Base-by-base conservation (phyloP, 2,888 invertebrate genomes). In the Pachliopta kotzebuea region DNA sequence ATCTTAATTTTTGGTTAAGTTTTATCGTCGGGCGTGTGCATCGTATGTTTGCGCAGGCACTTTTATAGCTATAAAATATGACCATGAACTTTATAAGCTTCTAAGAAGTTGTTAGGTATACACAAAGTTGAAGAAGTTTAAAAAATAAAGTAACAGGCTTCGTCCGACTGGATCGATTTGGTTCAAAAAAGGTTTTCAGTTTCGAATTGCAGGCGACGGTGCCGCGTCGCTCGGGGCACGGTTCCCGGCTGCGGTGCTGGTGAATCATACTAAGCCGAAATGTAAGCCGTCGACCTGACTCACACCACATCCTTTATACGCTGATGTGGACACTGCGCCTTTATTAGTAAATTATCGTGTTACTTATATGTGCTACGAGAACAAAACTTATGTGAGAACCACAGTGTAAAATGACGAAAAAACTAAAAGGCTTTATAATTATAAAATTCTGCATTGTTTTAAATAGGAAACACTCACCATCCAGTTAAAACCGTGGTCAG, bases 201-300 rank as follows among this genome's bases (percentile, higher is more conserved):
- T 77, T 71, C 77, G 78, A 79, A 81, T 83, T 84, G 84, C 80
- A 84, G 73, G 75, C 71, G 63, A 57, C 75, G 79, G 85, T 84
- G 77, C 80, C 85, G 80, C 72, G 80, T 76, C 77, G 83, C 76
- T 73, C 77, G 76, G 75, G 84, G 85, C 80, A 85, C 84, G 68
- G 71, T 74, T 70, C 65, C 63, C 68, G 71, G 71, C 68, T 66
- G 69, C 66, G 64, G 70, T 63, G 56, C 68, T 68, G 74, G 74
- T 82, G 84, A 83, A 71, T 82, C 81, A 83, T 73, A 75, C 72
- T 69, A 65, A 66, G 67, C 72, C 71, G 61, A 75, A 75, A 71
- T 68, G 72, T 69, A 67, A 71, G 60, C 62, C 60, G 67, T 68
- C 71, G 67, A 70, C 64, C 60, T 71, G 71, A 72, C 69, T 75